Evolutionary conservation across 2,797 vertebrate genomes (phyloP), one percentile per base, ranked within the genome.

Genomic region (Pipistrellus nathusii): DNA sequence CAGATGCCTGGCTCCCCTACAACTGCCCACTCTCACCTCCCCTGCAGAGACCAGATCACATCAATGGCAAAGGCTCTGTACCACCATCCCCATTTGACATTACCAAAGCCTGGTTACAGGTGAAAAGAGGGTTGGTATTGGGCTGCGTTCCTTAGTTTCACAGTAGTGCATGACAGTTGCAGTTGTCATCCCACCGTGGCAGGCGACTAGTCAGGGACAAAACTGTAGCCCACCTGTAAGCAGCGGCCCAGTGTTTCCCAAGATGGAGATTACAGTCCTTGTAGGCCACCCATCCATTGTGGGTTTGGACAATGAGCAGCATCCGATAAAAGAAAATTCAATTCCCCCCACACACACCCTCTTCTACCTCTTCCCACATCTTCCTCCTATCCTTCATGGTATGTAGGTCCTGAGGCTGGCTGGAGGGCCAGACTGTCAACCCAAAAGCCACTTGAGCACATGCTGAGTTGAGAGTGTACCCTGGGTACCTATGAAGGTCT

Each of bases 211-310:
- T 66, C 11, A 44, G 21, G 23, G 8, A 25, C 25, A 32, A 23
- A 32, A 6, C 2, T 62, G n/a, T 3, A 82, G 21, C 5, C 25
- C 11, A 32, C 0, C 6, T 4, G 11, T 4, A 88, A 48, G 0
- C 10, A 83, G 48, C 78, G 23, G 73, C 0, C 11, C 1, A 80
- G n/a, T 76, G 25, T 6, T 89, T 84, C 3, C 32, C 30, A 62
- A 10, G 1, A 10, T 18, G 30, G 12, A 64, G 12, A 5, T 3
- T 72, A 15, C 41, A 48, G 20, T 69, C n/a, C n/a, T 27, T 35
- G 8, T 21, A 13, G 3, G 6, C 32, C 48, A 46, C 9, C 15
- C 14, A 17, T 44, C n/a, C 25, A 21, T 23, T 5, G 0, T 17
- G 71, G 4, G 14, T 15, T 72, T 8, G 9, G 15, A 1, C 8